These are phyloP conservation scores for Perizoma affinitatum DNA, from an alignment of 2,888 invertebrate genomes.

Conservation along the genomic window DNA sequence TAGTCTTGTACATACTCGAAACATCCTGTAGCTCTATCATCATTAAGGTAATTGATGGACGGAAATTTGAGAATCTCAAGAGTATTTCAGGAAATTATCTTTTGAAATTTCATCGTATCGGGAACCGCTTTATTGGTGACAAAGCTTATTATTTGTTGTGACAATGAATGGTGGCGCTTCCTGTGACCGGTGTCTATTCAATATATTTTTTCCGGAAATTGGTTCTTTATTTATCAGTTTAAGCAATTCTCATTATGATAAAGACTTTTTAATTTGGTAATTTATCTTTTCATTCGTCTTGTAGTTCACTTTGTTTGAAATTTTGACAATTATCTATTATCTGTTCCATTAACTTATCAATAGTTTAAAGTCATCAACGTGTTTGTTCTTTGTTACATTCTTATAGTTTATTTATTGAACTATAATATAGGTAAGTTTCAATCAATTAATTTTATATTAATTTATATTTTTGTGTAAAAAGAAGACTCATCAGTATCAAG, in stretches of 20 bases:
- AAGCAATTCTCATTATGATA: background rate
- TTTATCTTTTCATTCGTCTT: no score
- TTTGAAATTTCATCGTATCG: slow-evolving; percentile 25
- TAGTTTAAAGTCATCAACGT: no score
- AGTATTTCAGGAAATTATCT: slow-evolving; percentile 30
- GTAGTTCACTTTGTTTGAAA: no score
- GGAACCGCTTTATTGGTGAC: slow-evolving; percentile 19
- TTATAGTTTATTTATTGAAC: no score
- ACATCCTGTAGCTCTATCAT: slow-evolving; percentile 36
- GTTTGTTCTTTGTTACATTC: no score
- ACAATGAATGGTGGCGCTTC: slow-evolving; percentile 24
- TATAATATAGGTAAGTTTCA: no score
- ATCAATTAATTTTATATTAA: no score
- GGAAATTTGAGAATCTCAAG: slow-evolving; percentile 31
- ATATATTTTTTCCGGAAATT: background rate
- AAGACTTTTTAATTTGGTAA: no score
- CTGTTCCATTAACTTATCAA: no score
- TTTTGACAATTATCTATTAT: no score
- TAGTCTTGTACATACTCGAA: slow-evolving; percentile 31
- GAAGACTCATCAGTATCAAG: no score
- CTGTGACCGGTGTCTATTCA: slow-evolving; percentile 1
- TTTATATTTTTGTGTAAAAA: no score
- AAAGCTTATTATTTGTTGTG: slow-evolving; percentile 40
- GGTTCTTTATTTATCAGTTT: background rate
- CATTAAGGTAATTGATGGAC: slow-evolving; percentile 42